phyloP scores from a whole-genome alignment of 2,797 vertebrate species.

The Leucoraja ocellata region DNA sequence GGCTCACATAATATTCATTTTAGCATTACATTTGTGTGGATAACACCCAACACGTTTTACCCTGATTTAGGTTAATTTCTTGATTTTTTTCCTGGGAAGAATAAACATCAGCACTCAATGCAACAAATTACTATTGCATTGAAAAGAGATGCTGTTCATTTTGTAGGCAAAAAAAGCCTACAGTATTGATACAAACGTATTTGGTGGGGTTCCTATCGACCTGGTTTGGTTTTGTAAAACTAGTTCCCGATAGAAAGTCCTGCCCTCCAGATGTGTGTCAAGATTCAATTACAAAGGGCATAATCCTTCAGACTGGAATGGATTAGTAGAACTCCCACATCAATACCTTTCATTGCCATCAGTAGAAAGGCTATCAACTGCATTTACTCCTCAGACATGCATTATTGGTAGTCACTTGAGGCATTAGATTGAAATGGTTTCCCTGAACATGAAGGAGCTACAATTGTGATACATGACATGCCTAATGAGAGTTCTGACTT shows the following conservation, averaged over 20 bases:
- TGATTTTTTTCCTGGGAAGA: too few species aligned
- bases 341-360: constrained; percentile 29
- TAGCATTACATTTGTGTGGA: too few species aligned
- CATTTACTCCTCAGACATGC: not conserved
- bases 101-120: too few species aligned
- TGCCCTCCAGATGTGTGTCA: constrained; percentile 14
- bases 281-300: constrained; percentile 21
- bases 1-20: too few species aligned
- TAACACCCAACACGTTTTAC: too few species aligned
- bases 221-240: not conserved
- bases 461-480: not conserved
- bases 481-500: not conserved
- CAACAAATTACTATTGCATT: too few species aligned
- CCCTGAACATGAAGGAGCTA: not conserved
- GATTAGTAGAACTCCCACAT: constrained; percentile 29
- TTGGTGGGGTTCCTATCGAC: not conserved
- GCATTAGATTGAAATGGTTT: constrained; percentile 3
- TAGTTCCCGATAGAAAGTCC: not conserved
- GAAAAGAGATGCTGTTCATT: too few species aligned
- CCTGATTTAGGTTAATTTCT: too few species aligned
- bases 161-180: not conserved
- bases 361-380: constrained; percentile 33
- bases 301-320: constrained; percentile 32
- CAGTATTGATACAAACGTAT: not conserved
- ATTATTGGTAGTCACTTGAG: constrained; percentile 23